phyloP scores from a whole-genome alignment of 2,797 vertebrate species.

The Glyptemys insculpta region DNA sequence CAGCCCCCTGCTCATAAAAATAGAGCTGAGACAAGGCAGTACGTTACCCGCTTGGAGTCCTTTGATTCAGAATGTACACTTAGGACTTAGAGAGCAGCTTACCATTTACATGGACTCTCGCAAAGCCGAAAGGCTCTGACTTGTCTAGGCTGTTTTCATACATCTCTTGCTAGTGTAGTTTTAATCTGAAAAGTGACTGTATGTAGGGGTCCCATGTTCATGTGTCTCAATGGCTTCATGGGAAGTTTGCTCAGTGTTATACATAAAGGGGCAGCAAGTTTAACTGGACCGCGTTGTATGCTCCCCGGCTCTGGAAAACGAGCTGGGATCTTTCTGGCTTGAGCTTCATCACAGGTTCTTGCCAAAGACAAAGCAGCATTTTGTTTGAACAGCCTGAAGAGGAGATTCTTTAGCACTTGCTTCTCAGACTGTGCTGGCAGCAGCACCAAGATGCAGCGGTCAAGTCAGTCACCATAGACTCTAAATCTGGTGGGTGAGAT shows the following conservation, averaged over 20 bases:
- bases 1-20: neutral
- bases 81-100: fast-evolving
- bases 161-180: neutral
- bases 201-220: neutral
- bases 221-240: neutral
- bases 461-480: neutral
- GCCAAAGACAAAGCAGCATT: neutral
- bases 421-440: neutral
- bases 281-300: neutral
- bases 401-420: neutral
- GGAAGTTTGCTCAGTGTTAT: neutral
- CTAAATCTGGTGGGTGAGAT: neutral
- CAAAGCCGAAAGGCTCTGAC: neutral
- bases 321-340: neutral
- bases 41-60: neutral
- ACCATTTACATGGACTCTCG: neutral
- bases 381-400: neutral
- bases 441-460: neutral
- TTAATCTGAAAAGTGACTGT: neutral
- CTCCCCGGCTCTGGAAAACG: neutral
- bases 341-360: neutral
- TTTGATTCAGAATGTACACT: fast-evolving
- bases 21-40: fast-evolving
- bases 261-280: neutral
- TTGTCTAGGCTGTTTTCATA: neutral